These are phyloP conservation scores for Colletes latitarsis DNA, from an alignment of 1,140 invertebrate species.

Conservation along the genomic window DNA sequence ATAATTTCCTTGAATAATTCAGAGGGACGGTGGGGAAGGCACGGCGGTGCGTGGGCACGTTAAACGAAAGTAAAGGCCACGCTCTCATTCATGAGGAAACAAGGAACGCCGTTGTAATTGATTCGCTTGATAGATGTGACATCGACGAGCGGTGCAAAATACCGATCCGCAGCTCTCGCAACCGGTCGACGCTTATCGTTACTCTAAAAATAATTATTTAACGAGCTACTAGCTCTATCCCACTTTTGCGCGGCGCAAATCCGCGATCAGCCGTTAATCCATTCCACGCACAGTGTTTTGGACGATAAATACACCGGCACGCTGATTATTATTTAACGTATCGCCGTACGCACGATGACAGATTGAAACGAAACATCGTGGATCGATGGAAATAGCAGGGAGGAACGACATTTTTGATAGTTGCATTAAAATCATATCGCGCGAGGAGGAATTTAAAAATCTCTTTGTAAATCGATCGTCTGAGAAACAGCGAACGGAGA, in stretches of 20 bases:
- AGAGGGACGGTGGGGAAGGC: constrained; percentile 15
- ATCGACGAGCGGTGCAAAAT: constrained; percentile 13
- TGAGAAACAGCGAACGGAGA: too few relatives aligned
- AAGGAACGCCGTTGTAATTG: constrained; percentile 41
- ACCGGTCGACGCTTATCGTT: constrained; percentile 21
- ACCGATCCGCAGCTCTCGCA: too few relatives aligned
- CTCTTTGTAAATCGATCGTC: too few relatives aligned
- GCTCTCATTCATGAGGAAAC: constrained; percentile 32
- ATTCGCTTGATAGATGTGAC: constrained; percentile 37
- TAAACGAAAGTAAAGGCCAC: constrained; percentile 48
- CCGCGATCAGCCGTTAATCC: neutral
- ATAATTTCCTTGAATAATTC: constrained; percentile 55
- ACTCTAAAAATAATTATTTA: constrained; percentile 40
- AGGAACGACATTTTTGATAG: too few relatives aligned
- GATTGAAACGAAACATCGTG: too few relatives aligned
- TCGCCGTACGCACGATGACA: too few relatives aligned
- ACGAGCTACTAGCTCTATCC: constrained; percentile 1
- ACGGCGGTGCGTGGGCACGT: constrained; percentile 29
- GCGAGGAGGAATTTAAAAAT: too few relatives aligned
- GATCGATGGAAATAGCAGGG: too few relatives aligned
- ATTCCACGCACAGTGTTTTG: too few relatives aligned
- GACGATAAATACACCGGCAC: too few relatives aligned
- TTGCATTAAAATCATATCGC: too few relatives aligned
- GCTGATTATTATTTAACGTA: too few relatives aligned
- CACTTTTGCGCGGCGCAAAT: neutral